These are phyloP conservation scores for Camponotus fellah DNA, from an alignment of 2,888 invertebrate genomes.

Conservation along the genomic window DNA sequence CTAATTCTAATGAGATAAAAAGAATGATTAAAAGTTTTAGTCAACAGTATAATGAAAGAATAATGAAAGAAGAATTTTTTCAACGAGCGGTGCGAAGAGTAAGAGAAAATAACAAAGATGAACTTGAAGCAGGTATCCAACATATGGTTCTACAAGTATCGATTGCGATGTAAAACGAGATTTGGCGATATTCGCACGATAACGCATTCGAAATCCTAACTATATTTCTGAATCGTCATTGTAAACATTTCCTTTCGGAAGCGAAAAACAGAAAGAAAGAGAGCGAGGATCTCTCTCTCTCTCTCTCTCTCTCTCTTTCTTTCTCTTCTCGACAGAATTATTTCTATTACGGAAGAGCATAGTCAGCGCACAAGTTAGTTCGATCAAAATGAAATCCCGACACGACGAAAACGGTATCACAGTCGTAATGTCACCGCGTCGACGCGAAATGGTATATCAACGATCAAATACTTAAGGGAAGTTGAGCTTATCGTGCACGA, in stretches of 20 bases:
- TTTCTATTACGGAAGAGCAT: constrained; percentile 12
- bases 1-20: neutral
- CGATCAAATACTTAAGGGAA: neutral
- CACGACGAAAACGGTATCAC: neutral
- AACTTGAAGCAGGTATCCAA: neutral
- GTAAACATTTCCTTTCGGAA: neutral
- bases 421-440: neutral
- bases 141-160: neutral
- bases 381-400: constrained; percentile 14
- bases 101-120: constrained; percentile 1
- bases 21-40: neutral
- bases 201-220: neutral
- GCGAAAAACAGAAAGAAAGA: neutral
- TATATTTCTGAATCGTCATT: neutral
- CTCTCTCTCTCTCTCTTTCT: neutral
- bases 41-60: neutral
- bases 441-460: neutral
- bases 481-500: neutral
- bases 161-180: neutral
- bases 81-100: neutral
- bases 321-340: neutral
- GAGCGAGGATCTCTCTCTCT: neutral
- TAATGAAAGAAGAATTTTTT: constrained; percentile 8
- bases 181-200: constrained; percentile 7
- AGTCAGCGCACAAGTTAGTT: neutral